These are phyloP conservation scores for Toxotes chatareus DNA, from an alignment of 2,113 vertebrate genomes.

Conservation along the genomic window DNA sequence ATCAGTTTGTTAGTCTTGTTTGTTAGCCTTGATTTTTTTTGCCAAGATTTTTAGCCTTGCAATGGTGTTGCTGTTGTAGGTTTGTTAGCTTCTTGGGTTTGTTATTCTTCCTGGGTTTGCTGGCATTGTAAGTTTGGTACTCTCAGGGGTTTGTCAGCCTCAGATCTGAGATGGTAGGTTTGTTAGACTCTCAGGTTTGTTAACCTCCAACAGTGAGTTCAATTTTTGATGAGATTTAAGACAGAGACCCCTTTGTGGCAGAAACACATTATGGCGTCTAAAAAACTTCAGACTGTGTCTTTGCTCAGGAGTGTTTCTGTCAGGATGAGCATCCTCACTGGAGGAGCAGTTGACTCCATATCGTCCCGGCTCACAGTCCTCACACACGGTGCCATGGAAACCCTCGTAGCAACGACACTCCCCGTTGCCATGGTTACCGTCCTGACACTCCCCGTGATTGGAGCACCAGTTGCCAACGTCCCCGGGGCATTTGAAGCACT, in stretches of 20 bases:
- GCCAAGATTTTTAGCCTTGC: too few relatives aligned
- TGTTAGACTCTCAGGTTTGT: too few relatives aligned
- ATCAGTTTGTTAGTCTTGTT: too few relatives aligned
- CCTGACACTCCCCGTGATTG: constrained; percentile 90
- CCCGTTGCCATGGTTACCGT: constrained; percentile 87
- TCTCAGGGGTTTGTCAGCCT: too few relatives aligned
- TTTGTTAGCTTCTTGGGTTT: neutral
- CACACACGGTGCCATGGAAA: constrained; percentile 95
- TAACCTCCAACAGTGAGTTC: neutral
- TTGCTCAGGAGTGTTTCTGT: neutral
- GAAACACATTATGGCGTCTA: neutral
- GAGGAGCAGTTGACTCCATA: constrained; percentile 88
- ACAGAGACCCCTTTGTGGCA: constrained; percentile 1
- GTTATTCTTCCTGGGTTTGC: too few relatives aligned
- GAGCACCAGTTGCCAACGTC: constrained; percentile 88
- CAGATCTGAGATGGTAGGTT: rapidly evolving
- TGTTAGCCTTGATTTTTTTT: too few relatives aligned
- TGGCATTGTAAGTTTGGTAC: too few relatives aligned
- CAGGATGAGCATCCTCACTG: constrained; percentile 55
- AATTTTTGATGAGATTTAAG: neutral
- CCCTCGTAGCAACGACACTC: constrained; percentile 94
- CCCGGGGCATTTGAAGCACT: constrained; percentile 93
- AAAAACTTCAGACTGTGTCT: neutral
- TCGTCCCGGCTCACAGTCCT: constrained; percentile 94
- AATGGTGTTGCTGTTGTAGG: too few relatives aligned